Evolutionary conservation across 2,113 vertebrate genomes (phyloP), one percentile per base, ranked within the genome.

Genomic region (Rhea americana): DNA sequence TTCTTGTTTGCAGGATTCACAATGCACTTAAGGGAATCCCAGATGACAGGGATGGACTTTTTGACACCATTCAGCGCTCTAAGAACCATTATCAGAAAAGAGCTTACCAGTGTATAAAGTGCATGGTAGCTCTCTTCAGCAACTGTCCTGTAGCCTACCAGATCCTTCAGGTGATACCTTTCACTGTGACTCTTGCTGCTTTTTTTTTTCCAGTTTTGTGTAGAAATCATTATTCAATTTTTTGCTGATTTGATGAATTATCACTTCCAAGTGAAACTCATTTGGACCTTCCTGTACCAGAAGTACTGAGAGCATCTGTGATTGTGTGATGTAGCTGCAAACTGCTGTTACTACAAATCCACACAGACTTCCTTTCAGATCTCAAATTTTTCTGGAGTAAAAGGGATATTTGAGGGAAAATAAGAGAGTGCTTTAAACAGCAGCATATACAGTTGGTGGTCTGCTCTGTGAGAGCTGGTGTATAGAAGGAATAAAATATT

Each of bases 1-100:
- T 94, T 74, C 75, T 41, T 24, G 12, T 43, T 96, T 83, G 45
- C 84, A 99, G 99, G 98, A 99, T 99, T 98, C 99, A 99, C 98
- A 99, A 99, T 93, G 99, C 99, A 93, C 98, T 99, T 93, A 99
- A 99, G 97, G 99, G 99, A 95, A 99, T 99, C 92, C 99, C 99
- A 1, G 99, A 99, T 96, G 99, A 99, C 94, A 97, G 99, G 89
- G 99, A 99, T 90, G 99, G 99, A 59, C 98, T 99, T 2, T 99
- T 99, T 97, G 99, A 99, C 97, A 99, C 99, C 97, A 99, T 99
- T 97, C 99, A 99, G 94, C 99, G 99, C 95, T 99, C 99, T 13
- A 99, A 99, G 97, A 99, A 99, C 97, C 99, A 99, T 98, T 99
- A 99, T 96, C 99, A 99, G 97, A 99, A 99, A 97, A 98, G 99